A percentile compares a stretch with the other conserved stretches of the same genome.
These are phyloP conservation scores for Mohoua ochrocephala DNA, from an alignment of 2,113 vertebrate genomes.

Conservation along the genomic window DNA sequence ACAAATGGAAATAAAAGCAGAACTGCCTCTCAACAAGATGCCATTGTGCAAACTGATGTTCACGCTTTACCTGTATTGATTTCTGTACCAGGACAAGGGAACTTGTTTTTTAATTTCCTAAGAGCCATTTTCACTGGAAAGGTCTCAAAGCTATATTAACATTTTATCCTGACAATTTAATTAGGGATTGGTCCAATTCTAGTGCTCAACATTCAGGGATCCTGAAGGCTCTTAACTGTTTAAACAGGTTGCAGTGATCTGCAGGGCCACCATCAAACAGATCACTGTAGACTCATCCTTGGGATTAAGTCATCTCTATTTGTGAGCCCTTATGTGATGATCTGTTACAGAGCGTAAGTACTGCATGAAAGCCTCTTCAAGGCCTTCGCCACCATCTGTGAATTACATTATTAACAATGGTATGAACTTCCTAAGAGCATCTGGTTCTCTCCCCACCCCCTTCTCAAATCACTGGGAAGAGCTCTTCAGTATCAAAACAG, in stretches of 20 bases:
- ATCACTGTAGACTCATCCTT: constrained; percentile 20
- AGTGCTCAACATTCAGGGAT: background rate
- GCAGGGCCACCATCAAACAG: background rate
- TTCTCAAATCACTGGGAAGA: constrained; percentile 22
- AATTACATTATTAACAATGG: constrained; percentile 57
- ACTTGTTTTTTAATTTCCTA: background rate
- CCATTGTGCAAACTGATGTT: background rate
- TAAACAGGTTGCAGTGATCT: background rate
- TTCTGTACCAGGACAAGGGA: background rate
- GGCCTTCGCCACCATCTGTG: constrained; percentile 50
- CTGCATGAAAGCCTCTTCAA: constrained; percentile 57
- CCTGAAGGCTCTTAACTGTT: background rate
- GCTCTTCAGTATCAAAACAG: background rate
- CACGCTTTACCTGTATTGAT: background rate
- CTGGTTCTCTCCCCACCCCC: constrained; percentile 47
- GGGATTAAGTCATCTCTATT: constrained; percentile 57
- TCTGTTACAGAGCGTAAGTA: constrained; percentile 31
- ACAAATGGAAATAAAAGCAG: background rate
- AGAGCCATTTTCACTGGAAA: background rate
- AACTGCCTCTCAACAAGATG: background rate
- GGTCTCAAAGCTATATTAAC: background rate
- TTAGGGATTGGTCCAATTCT: background rate
- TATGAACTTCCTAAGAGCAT: constrained; percentile 61
- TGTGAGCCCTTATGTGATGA: constrained; percentile 33
- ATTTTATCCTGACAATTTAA: background rate